Conservation (phyloP, 2,113 vertebrate genomes). For the Gasterosteus aculeatus region DNA sequence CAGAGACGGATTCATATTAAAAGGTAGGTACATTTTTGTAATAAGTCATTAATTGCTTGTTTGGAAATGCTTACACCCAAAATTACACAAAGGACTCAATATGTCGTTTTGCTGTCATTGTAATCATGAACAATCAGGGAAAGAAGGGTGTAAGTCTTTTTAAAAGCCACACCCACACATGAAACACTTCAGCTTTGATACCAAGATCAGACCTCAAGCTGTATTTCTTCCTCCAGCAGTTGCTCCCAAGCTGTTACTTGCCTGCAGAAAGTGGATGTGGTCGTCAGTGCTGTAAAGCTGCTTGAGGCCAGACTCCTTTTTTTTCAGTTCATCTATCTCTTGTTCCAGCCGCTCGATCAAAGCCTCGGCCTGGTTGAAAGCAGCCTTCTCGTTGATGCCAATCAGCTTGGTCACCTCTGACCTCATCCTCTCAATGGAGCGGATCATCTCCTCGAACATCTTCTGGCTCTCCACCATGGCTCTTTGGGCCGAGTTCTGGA, state of each 20-base stretch:
- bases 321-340: conserved; percentile 84
- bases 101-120: neutral
- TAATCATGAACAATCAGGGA: neutral
- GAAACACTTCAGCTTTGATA: neutral
- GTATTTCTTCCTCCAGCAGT: neutral
- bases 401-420: conserved; percentile 85
- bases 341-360: conserved; percentile 83
- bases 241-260: conserved; percentile 15
- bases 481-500: conserved; percentile 82
- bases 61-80: neutral
- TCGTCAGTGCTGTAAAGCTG: conserved; percentile 85
- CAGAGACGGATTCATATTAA: neutral
- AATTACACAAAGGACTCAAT: neutral
- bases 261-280: conserved; percentile 86
- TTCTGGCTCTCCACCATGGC: conserved; percentile 86
- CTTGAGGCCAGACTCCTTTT: conserved; percentile 83
- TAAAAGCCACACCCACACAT: neutral
- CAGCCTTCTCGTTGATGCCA: conserved; percentile 84
- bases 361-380: conserved; percentile 82
- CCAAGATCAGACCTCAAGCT: neutral
- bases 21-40: neutral
- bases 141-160: neutral
- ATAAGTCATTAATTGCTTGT: neutral
- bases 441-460: conserved; percentile 86
- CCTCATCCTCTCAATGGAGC: conserved; percentile 85